These are phyloP conservation scores for Campylomormyrus tamandua DNA, from an alignment of 2,113 vertebrate genomes.

Conservation along the genomic window DNA sequence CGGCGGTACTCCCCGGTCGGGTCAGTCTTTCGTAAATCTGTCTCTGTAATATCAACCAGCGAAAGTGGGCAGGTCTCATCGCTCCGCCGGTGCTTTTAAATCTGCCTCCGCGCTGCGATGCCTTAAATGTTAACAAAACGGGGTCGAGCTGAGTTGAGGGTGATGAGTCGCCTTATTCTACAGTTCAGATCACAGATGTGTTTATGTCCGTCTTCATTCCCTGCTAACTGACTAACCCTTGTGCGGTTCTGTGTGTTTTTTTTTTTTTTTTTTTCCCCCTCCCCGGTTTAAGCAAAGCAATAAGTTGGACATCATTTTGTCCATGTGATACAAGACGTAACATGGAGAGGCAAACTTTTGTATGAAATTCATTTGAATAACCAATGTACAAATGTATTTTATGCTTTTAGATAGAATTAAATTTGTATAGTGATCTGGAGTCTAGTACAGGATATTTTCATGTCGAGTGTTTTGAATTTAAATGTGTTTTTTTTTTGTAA, in stretches of 20 bases:
- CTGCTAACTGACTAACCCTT: conserved; percentile 6
- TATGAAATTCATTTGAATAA: conserved; percentile 53
- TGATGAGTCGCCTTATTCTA: conserved; percentile 54
- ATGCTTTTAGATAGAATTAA: conserved; percentile 76
- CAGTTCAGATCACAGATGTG: conserved; percentile 49
- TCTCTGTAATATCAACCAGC: neutral
- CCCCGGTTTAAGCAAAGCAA: conserved; percentile 59
- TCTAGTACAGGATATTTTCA: conserved; percentile 66
- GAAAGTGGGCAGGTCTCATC: neutral
- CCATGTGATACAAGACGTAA: conserved; percentile 62
- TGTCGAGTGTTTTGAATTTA: conserved; percentile 49
- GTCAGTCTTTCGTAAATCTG: neutral
- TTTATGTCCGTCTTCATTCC: neutral
- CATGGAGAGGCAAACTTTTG: conserved; percentile 60
- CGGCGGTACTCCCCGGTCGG: too few relatives aligned
- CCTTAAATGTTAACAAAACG: conserved; percentile 49
- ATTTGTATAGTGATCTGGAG: conserved; percentile 71
- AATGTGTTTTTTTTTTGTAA: conserved; percentile 29
- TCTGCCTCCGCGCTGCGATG: conserved; percentile 57
- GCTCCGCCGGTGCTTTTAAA: conserved; percentile 30
- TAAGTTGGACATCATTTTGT: conserved; percentile 61
- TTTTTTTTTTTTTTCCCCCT: neutral
- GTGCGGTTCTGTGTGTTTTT: conserved; percentile 34
- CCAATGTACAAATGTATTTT: conserved; percentile 78
- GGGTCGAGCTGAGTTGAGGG: neutral